Evolutionary conservation across 1,140 invertebrate genomes (phyloP).

Genomic region (Leptestheria dahalacensis): DNA sequence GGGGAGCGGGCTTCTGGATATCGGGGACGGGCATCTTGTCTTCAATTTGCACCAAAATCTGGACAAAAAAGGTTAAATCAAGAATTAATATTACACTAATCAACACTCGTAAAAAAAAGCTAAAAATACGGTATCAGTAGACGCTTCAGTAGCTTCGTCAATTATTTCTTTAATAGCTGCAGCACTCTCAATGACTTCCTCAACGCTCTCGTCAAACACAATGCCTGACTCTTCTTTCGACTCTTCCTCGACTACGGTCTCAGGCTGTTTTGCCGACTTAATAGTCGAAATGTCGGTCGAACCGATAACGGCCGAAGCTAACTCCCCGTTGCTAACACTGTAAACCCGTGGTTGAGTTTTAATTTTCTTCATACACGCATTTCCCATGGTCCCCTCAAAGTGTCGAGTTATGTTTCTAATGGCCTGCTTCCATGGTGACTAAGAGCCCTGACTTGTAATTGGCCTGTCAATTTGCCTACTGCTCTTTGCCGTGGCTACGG

Average conservation of each 20-base stretch:
- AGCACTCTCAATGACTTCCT: too few species aligned
- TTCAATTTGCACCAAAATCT: not conserved
- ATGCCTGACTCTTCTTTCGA: too few species aligned
- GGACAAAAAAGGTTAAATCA: not conserved
- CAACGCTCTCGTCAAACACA: too few species aligned
- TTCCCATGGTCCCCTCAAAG: not conserved
- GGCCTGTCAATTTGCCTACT: too few species aligned
- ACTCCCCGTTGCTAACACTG: not conserved
- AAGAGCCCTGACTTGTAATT: too few species aligned
- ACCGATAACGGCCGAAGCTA: not conserved
- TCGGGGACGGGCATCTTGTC: constrained; percentile 29
- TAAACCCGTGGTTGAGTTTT: not conserved
- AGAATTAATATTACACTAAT: too few species aligned
- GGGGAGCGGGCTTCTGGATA: constrained; percentile 73
- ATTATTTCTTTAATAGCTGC: too few species aligned
- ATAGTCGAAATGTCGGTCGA: not conserved
- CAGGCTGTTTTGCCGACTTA: not conserved
- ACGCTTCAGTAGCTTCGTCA: too few species aligned
- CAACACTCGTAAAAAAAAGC: too few species aligned
- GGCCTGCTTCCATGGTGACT: not conserved
- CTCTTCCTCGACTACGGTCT: too few species aligned
- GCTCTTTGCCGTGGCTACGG: too few species aligned
- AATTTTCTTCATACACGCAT: not conserved
- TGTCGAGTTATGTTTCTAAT: not conserved
- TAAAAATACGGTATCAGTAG: too few species aligned